Base-by-base conservation (phyloP, 2,888 invertebrate species). In the Drosophila percnosoma region DNA sequence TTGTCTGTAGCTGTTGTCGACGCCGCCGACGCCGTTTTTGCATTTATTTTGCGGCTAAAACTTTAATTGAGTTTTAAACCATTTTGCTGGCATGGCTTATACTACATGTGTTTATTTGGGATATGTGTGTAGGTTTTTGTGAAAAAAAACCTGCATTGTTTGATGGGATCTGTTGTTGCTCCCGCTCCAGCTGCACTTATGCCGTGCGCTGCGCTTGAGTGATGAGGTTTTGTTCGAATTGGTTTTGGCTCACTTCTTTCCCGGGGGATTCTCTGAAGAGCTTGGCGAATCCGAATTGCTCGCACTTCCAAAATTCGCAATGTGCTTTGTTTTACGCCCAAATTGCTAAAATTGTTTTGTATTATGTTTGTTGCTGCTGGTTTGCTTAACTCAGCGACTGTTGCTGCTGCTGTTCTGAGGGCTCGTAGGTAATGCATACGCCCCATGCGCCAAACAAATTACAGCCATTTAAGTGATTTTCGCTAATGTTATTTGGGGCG, bases 61-160 rank as follows among this genome's bases (percentile, higher is more conserved):
- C 87, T 87, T 87, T 87, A 87, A 87, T 87, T 87, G 87, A 90
- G 87, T 87, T 87, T 87, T 83, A 90, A 87, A 90, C 90, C 87
- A 83, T 90, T 87, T 88, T 87, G 75, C 68, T 67, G 49, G 57
- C 66, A 75, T 83, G 71, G 80, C 77, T 82, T 83, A 61, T 66
- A 45, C 53, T 55, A 57, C 59, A 52, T 60, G 45, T 42, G 68
- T 58, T 62, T 36, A 49, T 48, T 27, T 60, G 21, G 38, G n/a
- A 33, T 61, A 11, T 51, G 60, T 53, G 29, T 36, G 33, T 61
- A 24, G 52, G 42, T 57, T 55, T 49, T 65, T 27, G 45, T 51
- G 71, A 55, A 64, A 62, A 71, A 79, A 75, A 62, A 75, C 58
- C 58, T 52, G 52, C 62, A 75, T 52, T 71, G 68, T 64, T 70